Evolutionary conservation across 2,888 invertebrate genomes (phyloP).

Genomic region (Rhamphomyia laevipes): DNA sequence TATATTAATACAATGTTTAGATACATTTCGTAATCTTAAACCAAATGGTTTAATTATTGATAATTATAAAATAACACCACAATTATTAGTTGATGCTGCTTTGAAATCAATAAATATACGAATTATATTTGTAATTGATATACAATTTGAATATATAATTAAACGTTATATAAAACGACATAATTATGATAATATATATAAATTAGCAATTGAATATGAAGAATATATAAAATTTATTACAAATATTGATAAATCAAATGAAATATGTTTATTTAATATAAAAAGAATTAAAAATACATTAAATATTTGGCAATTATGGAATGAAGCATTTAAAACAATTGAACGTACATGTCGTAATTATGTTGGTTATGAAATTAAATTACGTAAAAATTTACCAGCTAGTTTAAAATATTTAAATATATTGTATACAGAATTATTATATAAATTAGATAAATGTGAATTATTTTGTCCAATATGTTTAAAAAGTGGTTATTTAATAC

Average conservation of each 20-base stretch:
- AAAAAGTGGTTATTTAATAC: slow-evolving; percentile 20
- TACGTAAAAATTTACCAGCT: slow-evolving; percentile 39
- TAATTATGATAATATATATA: background rate
- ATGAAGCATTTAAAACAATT: slow-evolving; percentile 34
- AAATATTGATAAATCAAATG: slow-evolving; percentile 1
- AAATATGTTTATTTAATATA: slow-evolving; percentile 37
- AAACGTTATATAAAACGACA: slow-evolving; percentile 18
- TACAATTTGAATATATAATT: slow-evolving; percentile 39
- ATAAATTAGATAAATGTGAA: slow-evolving; percentile 41
- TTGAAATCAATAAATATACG: slow-evolving; percentile 45
- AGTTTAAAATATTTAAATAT: slow-evolving; percentile 43
- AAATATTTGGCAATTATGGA: slow-evolving; percentile 46
- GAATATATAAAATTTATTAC: slow-evolving; percentile 11
- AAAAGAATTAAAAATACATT: slow-evolving; percentile 39
- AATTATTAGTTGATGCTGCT: slow-evolving; percentile 41
- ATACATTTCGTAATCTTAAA: slow-evolving; percentile 40
- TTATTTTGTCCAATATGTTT: slow-evolving; percentile 49
- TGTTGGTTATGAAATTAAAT: slow-evolving; percentile 42
- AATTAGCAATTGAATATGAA: background rate
- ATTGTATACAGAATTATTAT: slow-evolving; percentile 42
- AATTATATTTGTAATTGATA: slow-evolving; percentile 39
- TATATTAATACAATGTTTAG: slow-evolving; percentile 42
- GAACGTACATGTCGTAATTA: slow-evolving; percentile 37
- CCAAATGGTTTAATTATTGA: slow-evolving; percentile 51
- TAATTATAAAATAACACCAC: slow-evolving; percentile 45